Evolutionary conservation across 2,888 invertebrate species (phyloP).

Genomic region (Hirtodrosophila cameraria): DNA sequence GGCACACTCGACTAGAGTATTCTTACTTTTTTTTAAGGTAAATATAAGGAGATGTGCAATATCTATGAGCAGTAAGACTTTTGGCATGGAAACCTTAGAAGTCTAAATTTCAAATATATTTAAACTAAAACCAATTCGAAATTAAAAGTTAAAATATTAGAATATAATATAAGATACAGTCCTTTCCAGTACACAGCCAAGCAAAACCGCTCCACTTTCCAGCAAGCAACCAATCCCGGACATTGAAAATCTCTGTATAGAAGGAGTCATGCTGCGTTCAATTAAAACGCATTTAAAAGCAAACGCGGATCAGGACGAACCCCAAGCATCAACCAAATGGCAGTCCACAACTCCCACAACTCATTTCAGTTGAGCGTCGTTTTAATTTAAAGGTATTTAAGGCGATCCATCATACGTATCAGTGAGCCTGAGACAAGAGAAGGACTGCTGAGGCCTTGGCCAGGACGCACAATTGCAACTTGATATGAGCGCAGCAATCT

Average conservation of each 20-base stretch:
- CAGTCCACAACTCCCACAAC: constrained; percentile 43
- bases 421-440: constrained; percentile 42
- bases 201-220: background rate
- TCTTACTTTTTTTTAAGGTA: too few species aligned
- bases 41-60: too few species aligned
- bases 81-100: too few species aligned
- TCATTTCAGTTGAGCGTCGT: constrained; percentile 73
- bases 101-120: too few species aligned
- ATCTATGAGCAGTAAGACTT: too few species aligned
- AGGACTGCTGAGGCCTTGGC: background rate
- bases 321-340: constrained; percentile 9
- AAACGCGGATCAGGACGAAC: constrained; percentile 24
- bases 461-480: constrained; percentile 71
- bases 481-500: constrained; percentile 83
- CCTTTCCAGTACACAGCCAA: too few species aligned
- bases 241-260: constrained; percentile 13
- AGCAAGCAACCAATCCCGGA: background rate
- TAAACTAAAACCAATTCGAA: too few species aligned
- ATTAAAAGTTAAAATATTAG: too few species aligned
- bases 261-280: constrained; percentile 66
- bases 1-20: too few species aligned
- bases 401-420: constrained; percentile 82
- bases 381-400: constrained; percentile 84
- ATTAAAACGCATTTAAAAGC: constrained; percentile 80
- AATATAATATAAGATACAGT: too few species aligned